Evolutionary conservation across 2,888 invertebrate species (phyloP), one percentile per base, ranked within the genome.

Genomic region (Philereme vetulata): DNA sequence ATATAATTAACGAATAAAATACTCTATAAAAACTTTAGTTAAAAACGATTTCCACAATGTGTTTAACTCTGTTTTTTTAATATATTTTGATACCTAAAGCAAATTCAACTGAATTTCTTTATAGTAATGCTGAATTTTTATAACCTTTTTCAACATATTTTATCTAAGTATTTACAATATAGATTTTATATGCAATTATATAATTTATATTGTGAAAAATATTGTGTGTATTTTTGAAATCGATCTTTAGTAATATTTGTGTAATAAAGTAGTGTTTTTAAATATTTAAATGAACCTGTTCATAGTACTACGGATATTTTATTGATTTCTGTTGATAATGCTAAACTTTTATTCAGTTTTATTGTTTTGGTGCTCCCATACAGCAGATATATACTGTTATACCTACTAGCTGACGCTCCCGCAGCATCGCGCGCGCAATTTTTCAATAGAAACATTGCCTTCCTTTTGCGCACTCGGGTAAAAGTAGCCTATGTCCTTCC

Each of bases 211-310:
- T 21, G 51, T 57, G 43, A 51, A 55, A 60, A 52, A 56, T 54
- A 58, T 54, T 57, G 57, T 62, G 67, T 65, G 66, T 68, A 65
- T 67, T 67, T 67, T 67, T 68, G 64, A 66, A 66, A 61, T 60
- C 54, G 45, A 64, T 60, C 64, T 60, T 64, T 56, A 58, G 58
- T 54, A 52, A 59, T 51, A 51, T 55, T n/a, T n/a, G n/a, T 54
- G 47, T 51, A 50, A n/a, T n/a, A n/a, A n/a, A n/a, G 53, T 59
- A 52, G 63, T 53, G 49, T 61, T 62, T 58, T 61, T 53, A 44
- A 58, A 58, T 64, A 56, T 59, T 56, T 61, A 62, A 48, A 51
- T 52, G 34, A 50, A 54, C n/a, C n/a, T 36, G 53, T 62, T 62
- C 53, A 57, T 43, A 48, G 34, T 43, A 46, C 34, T 51, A 45